Evolutionary conservation across 1,140 invertebrate species (phyloP).

Genomic region (Pseudachorutes palmiensis): DNA sequence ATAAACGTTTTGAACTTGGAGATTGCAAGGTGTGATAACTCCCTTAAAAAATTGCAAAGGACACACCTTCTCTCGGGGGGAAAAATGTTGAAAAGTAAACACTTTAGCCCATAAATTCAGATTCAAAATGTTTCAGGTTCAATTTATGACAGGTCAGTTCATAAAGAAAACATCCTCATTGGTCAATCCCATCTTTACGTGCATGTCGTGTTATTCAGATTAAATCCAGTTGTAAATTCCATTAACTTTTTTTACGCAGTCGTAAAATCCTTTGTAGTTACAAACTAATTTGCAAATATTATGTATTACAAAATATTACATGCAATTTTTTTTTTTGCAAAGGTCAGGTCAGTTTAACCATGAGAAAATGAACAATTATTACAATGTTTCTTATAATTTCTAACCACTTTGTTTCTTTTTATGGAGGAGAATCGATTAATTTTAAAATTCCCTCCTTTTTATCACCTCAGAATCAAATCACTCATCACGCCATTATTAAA

Average conservation of each 20-base stretch:
- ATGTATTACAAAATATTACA: background rate
- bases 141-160: too few species aligned
- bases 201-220: too few species aligned
- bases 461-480: background rate
- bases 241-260: too few species aligned
- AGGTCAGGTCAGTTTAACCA: background rate
- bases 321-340: constrained; percentile 1
- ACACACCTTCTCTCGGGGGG: background rate
- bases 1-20: too few species aligned
- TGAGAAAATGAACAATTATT: background rate
- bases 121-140: too few species aligned
- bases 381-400: background rate
- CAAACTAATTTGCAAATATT: background rate
- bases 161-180: too few species aligned
- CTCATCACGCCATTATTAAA: background rate
- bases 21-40: too few species aligned
- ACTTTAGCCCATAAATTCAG: too few species aligned
- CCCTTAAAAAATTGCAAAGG: too few species aligned
- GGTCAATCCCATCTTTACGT: too few species aligned
- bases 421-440: background rate
- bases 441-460: background rate
- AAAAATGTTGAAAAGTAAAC: background rate
- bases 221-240: too few species aligned
- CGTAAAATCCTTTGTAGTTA: too few species aligned
- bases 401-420: background rate